Percentiles rank a stretch among this genome's conserved stretches.
phyloP scores from a whole-genome alignment of 2,113 vertebrate species.

The Serilophus lunatus region DNA sequence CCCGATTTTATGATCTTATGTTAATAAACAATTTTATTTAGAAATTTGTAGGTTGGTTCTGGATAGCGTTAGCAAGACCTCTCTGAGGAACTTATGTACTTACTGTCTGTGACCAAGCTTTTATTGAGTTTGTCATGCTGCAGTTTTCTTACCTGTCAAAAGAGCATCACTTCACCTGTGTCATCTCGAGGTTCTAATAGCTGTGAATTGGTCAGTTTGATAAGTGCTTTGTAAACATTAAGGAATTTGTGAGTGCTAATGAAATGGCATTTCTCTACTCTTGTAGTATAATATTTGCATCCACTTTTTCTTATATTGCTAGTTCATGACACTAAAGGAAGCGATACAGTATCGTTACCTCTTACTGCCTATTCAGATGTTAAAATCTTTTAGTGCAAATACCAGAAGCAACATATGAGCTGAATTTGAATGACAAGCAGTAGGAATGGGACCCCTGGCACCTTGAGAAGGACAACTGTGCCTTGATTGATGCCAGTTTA shows the following conservation, averaged over 20 bases:
- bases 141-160: neutral
- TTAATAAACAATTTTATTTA: neutral
- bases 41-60: neutral
- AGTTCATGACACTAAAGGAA: neutral
- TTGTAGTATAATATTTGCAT: neutral
- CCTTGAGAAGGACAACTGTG: neutral
- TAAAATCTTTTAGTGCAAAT: neutral
- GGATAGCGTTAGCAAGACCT: rapidly evolving
- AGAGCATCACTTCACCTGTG: neutral
- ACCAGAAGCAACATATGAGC: neutral
- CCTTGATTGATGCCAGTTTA: neutral
- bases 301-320: neutral
- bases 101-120: neutral
- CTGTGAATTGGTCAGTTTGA: neutral
- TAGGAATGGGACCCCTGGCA: neutral
- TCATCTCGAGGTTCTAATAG: neutral
- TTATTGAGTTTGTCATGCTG: neutral
- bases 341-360: neutral
- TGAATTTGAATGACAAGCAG: neutral
- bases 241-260: neutral
- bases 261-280: neutral
- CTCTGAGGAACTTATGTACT: neutral
- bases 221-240: neutral
- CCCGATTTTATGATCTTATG: rapidly evolving
- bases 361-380: neutral